Conservation (phyloP, 1,140 invertebrate species). For the Rhopalosiphum padi region DNA sequence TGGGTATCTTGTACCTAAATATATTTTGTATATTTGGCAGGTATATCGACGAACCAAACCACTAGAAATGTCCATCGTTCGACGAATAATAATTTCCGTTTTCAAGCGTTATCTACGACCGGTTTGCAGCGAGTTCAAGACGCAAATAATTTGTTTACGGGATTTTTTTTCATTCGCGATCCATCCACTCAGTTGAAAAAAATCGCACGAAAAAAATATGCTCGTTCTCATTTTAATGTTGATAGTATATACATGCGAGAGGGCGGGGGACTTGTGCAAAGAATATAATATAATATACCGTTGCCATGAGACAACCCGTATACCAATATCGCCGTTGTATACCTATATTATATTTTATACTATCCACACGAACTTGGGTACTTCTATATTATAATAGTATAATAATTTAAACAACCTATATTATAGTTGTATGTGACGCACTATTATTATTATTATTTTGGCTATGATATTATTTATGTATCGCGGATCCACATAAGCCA, state of each 20-base stretch:
- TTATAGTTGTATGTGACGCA: not conserved
- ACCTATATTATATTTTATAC: not conserved
- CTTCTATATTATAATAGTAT: not conserved
- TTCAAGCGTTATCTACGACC: constrained; percentile 2
- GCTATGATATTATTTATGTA: not conserved
- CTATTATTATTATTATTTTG: not conserved
- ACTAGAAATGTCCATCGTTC: not conserved
- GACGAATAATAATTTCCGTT: constrained; percentile 16
- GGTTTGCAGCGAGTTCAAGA: not conserved
- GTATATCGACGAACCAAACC: not conserved
- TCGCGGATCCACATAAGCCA: not conserved
- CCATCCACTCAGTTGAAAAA: not conserved
- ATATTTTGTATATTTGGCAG: not conserved
- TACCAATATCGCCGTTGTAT: not conserved
- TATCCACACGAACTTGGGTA: not conserved
- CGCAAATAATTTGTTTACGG: constrained; percentile 1
- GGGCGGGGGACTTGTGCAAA: not conserved
- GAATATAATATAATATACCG: not conserved
- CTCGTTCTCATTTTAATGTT: not conserved
- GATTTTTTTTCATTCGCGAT: not conserved
- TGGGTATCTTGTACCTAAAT: not conserved
- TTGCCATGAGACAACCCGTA: not conserved
- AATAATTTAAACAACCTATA: not conserved
- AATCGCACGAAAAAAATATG: not conserved
- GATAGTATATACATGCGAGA: not conserved